Evolutionary conservation across 2,888 invertebrate genomes (phyloP).

Genomic region (Campoletis raptor): DNA sequence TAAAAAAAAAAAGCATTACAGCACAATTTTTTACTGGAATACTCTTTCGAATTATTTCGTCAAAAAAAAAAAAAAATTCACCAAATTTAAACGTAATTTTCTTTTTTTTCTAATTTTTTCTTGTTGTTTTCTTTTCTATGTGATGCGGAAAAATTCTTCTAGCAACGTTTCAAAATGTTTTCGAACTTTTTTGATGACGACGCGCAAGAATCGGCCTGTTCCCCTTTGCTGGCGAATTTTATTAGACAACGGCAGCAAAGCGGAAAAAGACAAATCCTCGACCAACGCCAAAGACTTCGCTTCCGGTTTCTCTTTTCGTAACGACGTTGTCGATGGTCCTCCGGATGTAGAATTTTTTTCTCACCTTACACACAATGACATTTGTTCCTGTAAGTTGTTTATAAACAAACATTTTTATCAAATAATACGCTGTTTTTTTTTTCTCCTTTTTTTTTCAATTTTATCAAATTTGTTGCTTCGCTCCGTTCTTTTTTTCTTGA

Average conservation of each 20-base stretch:
- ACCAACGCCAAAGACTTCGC: constrained; percentile 70
- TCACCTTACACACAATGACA: not conserved
- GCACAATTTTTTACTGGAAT: no score
- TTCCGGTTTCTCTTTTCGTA: not conserved
- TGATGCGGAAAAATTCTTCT: not conserved
- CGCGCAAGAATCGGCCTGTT: constrained; percentile 85
- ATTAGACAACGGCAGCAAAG: constrained; percentile 87
- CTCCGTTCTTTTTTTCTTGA: not conserved
- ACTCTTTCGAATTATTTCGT: no score
- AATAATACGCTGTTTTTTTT: not conserved
- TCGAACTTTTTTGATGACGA: constrained; percentile 21
- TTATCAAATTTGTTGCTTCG: not conserved
- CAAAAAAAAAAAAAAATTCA: not conserved
- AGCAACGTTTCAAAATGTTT: not conserved
- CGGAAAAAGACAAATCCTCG: constrained; percentile 88
- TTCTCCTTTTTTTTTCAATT: not conserved
- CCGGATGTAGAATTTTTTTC: not conserved
- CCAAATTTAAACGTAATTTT: not conserved
- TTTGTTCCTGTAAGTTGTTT: not conserved
- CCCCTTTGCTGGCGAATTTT: constrained; percentile 87
- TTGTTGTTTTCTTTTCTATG: not conserved
- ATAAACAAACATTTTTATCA: not conserved
- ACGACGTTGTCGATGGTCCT: not conserved
- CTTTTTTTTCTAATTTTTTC: not conserved
- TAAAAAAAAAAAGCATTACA: not conserved